These are phyloP conservation scores for Globodera ellingtonae DNA, from an alignment of 1,140 invertebrate species.

Conservation along the genomic window DNA sequence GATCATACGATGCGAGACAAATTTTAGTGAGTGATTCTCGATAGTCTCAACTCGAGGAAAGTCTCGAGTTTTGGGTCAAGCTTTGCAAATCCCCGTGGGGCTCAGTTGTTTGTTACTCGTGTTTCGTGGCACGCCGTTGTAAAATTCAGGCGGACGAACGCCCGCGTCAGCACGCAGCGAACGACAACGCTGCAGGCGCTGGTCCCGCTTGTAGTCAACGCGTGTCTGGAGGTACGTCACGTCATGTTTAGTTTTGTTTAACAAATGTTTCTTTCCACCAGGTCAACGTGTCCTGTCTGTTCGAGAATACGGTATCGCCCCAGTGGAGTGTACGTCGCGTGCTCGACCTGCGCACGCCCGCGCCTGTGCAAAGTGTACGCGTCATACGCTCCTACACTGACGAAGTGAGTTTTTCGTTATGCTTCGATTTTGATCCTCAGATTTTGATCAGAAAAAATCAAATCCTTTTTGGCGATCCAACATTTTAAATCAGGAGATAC, in stretches of 20 bases:
- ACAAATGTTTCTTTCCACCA: slow-evolving; percentile 26
- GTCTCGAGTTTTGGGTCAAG: background rate
- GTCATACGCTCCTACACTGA: slow-evolving; percentile 20
- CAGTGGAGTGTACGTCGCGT: slow-evolving; percentile 57
- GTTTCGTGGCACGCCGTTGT: slow-evolving; percentile 16
- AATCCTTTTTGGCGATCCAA: too few species aligned
- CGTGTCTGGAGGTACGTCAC: slow-evolving; percentile 2
- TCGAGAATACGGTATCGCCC: slow-evolving; percentile 53
- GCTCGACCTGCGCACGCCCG: slow-evolving; percentile 52
- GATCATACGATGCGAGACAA: too few species aligned
- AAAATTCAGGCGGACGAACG: background rate
- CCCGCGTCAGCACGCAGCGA: background rate
- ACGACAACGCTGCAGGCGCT: slow-evolving; percentile 14
- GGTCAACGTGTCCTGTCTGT: slow-evolving; percentile 56
- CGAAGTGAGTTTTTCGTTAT: background rate
- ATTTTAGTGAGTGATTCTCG: too few species aligned
- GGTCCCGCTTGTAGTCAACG: slow-evolving; percentile 17
- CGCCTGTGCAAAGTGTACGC: slow-evolving; percentile 14
- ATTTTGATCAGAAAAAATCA: too few species aligned
- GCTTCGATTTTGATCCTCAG: too few species aligned
- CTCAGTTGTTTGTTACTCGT: slow-evolving; percentile 33
- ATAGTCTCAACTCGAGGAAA: too few species aligned
- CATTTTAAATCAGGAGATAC: too few species aligned
- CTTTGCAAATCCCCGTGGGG: slow-evolving; percentile 19
- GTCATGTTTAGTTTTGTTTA: slow-evolving; percentile 5